Percentiles rank a stretch among this genome's conserved stretches.
Evolutionary conservation across 2,888 invertebrate species (phyloP).

Genomic region (Oxystoma pomonae): DNA sequence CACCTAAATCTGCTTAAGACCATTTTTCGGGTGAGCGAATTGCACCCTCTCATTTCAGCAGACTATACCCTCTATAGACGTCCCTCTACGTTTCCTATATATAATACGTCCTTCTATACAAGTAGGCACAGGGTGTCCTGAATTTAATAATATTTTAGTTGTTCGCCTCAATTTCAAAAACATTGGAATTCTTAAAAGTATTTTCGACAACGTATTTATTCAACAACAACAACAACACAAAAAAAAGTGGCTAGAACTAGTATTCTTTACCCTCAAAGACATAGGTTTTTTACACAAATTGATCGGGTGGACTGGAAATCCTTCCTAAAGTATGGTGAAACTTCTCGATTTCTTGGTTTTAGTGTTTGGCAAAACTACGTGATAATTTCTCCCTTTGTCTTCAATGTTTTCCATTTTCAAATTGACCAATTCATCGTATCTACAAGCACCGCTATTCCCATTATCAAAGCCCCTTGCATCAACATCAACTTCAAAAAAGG

Average conservation of each 20-base stretch:
- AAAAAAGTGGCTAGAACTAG: neutral
- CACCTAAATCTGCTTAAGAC: constrained; percentile 46
- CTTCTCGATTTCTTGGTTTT: neutral
- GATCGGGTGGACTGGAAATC: neutral
- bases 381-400: too few species aligned
- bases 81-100: constrained; percentile 31
- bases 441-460: too few species aligned
- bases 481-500: too few species aligned
- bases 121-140: too few species aligned
- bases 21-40: constrained; percentile 43
- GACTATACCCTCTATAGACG: too few species aligned
- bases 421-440: too few species aligned
- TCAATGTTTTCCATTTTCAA: too few species aligned
- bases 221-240: neutral
- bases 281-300: neutral
- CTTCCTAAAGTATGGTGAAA: neutral
- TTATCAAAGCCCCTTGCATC: too few species aligned
- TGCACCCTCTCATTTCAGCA: neutral
- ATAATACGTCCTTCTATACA: constrained; percentile 24
- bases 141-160: too few species aligned
- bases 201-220: neutral
- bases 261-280: neutral
- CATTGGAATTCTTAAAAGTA: neutral
- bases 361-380: too few species aligned
- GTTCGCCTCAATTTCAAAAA: neutral